Evolutionary conservation across 2,113 vertebrate genomes (phyloP).

Genomic region (Penelope pileata): DNA sequence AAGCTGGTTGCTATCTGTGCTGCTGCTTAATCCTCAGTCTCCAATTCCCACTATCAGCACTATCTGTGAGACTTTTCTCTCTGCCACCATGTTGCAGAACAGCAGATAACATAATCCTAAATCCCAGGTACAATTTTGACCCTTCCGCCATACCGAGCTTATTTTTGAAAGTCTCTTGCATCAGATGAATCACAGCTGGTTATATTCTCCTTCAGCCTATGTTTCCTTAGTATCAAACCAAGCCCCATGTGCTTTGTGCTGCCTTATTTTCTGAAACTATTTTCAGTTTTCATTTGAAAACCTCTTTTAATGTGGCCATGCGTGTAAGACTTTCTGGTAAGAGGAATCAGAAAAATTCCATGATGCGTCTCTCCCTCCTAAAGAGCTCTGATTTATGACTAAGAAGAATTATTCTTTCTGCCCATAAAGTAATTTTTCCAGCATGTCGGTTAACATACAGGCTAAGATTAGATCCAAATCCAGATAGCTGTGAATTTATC

Average conservation of each 20-base stretch:
- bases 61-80: slow-evolving; percentile 57
- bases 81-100: slow-evolving; percentile 64
- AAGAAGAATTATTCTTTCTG: slow-evolving; percentile 33
- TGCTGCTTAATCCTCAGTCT: slow-evolving; percentile 60
- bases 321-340: slow-evolving; percentile 28
- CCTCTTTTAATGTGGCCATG: slow-evolving; percentile 29
- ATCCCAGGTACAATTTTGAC: slow-evolving; percentile 62
- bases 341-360: slow-evolving; percentile 31
- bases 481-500: slow-evolving; percentile 64
- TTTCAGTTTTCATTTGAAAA: slow-evolving; percentile 57
- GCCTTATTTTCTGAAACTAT: slow-evolving; percentile 56
- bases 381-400: slow-evolving; percentile 59
- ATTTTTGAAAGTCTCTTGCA: slow-evolving; percentile 55
- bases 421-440: slow-evolving; percentile 59
- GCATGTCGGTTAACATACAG: slow-evolving; percentile 21
- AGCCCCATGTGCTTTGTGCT: slow-evolving; percentile 36
- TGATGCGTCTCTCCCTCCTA: slow-evolving; percentile 37
- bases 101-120: slow-evolving; percentile 73
- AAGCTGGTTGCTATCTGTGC: slow-evolving; percentile 54
- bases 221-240: slow-evolving; percentile 37
- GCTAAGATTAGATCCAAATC: slow-evolving; percentile 57
- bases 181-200: slow-evolving; percentile 56
- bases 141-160: not conserved
- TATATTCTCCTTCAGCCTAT: slow-evolving; percentile 19
- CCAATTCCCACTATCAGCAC: slow-evolving; percentile 42